These are phyloP conservation scores for Drosophila pallidifrons DNA, from an alignment of 1,140 invertebrate species.

Conservation along the genomic window DNA sequence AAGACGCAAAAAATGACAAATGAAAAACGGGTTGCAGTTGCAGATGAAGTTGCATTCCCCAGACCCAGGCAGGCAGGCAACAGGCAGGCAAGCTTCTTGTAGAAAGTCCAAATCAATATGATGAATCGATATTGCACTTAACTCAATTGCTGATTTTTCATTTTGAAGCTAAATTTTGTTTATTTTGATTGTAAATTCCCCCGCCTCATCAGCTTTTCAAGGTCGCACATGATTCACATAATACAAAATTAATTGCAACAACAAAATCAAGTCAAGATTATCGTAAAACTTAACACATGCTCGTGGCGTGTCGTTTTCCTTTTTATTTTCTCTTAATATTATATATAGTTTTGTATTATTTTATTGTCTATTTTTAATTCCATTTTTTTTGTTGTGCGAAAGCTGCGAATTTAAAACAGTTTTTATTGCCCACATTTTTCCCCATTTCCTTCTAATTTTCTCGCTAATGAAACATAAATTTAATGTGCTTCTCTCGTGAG, in stretches of 20 bases:
- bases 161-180: slow-evolving; percentile 22
- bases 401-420: slow-evolving; percentile 13
- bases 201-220: slow-evolving; percentile 23
- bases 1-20: slow-evolving; percentile 65
- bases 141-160: slow-evolving; percentile 31
- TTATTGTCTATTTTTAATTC: slow-evolving; percentile 23
- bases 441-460: slow-evolving; percentile 17
- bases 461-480: slow-evolving; percentile 63
- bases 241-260: slow-evolving; percentile 46
- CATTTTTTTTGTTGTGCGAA: slow-evolving; percentile 25
- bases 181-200: slow-evolving; percentile 25
- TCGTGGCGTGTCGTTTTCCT: slow-evolving; percentile 38
- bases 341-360: slow-evolving; percentile 23
- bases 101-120: slow-evolving; percentile 48
- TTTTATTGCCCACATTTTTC: slow-evolving; percentile 26
- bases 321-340: slow-evolving; percentile 13
- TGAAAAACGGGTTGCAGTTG: slow-evolving; percentile 73
- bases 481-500: slow-evolving; percentile 38
- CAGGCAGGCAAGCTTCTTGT: neutral
- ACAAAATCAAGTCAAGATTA: slow-evolving; percentile 16
- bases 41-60: slow-evolving; percentile 38
- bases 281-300: slow-evolving; percentile 38
- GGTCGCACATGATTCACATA: slow-evolving; percentile 55
- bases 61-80: neutral
- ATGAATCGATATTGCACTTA: slow-evolving; percentile 54